Base-by-base conservation (phyloP, 2,888 invertebrate species). In the Tachystola acroxantha region DNA sequence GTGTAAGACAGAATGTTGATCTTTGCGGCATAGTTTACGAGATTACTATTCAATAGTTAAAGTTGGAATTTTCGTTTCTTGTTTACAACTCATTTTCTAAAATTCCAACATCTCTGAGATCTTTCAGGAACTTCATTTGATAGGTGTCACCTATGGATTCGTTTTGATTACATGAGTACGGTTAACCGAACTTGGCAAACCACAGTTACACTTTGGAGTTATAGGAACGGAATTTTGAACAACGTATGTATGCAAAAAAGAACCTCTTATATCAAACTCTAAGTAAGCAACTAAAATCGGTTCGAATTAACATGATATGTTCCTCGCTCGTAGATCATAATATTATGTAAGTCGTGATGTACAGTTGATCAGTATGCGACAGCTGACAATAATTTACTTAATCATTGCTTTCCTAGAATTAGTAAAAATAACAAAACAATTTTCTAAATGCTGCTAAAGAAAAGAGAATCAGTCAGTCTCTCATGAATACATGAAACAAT, bases 381-480 rank as follows among this genome's bases (percentile, higher is more conserved):
- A 57, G 57, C 60, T 61, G 60, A 64, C 60, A 55, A 57, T 59
- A 57, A 62, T 58, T 64, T 62, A 44, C 36, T 39, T 40, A 42
- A 40, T 52, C 46, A 55, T 53, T 40, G 10, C 48, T 57, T 54
- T 50, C 57, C 55, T 68, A 70, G 46, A 60, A 64, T 61, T 57
- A 70, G 53, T 65, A 62, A 64, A 68, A 64, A 60, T 64, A 76
- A 78, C 67, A 72, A 71, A 76, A 73, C 67, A 73, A 64, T 70
- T 75, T 73, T 65, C 72, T 79, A 81, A 81, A 82, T 78, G 80
- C 82, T 75, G 78, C 79, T 79, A 79, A 72, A 73, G 64, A 73
- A 74, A 75, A 61, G 53, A 69, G 72, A 71, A 69, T 77, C 77
- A 80, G 70, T 84, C 82, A 79, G 82, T 80, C 84, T 84, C 84